phyloP scores from a whole-genome alignment of 1,140 invertebrate genomes.

The Octopus bimaculoides region DNA sequence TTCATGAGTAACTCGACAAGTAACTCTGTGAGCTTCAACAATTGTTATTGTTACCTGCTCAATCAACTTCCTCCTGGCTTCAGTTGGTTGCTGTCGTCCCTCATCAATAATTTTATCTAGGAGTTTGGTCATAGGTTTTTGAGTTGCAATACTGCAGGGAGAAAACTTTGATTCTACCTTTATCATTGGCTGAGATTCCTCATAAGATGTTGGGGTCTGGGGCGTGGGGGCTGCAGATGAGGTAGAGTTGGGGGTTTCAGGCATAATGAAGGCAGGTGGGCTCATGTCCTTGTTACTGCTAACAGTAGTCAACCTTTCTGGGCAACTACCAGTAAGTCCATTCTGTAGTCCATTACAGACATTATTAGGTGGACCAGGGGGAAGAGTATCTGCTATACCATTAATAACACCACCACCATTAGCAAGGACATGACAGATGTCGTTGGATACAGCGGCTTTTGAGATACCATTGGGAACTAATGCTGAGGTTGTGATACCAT shows the following conservation, averaged over 20 bases:
- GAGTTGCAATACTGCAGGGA: not conserved
- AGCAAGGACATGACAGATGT: conserved; percentile 13
- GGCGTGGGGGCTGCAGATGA: conserved; percentile 4
- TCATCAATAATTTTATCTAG: not conserved
- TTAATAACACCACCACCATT: conserved; percentile 25
- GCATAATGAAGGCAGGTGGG: not conserved
- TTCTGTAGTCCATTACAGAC: conserved; percentile 1
- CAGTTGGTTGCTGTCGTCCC: conserved; percentile 74
- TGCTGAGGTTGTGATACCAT: not conserved
- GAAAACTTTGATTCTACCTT: not conserved
- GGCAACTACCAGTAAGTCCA: not conserved
- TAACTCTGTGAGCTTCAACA: conserved; percentile 87
- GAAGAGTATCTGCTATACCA: conserved; percentile 24
- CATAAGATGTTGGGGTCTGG: not conserved
- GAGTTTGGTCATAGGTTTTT: not conserved
- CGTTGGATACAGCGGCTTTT: not conserved
- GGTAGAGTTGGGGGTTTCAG: not conserved
- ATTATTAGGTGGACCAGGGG: not conserved
- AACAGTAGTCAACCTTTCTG: conserved; percentile 2
- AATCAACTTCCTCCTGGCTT: conserved; percentile 62
- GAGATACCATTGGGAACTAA: conserved; percentile 7
- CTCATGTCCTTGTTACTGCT: conserved; percentile 2
- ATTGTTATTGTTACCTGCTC: conserved; percentile 67
- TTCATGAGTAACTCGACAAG: conserved; percentile 92
- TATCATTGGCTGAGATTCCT: not conserved